Conservation (phyloP, 2,888 invertebrate genomes). For the Parasteatoda lunata region DNA sequence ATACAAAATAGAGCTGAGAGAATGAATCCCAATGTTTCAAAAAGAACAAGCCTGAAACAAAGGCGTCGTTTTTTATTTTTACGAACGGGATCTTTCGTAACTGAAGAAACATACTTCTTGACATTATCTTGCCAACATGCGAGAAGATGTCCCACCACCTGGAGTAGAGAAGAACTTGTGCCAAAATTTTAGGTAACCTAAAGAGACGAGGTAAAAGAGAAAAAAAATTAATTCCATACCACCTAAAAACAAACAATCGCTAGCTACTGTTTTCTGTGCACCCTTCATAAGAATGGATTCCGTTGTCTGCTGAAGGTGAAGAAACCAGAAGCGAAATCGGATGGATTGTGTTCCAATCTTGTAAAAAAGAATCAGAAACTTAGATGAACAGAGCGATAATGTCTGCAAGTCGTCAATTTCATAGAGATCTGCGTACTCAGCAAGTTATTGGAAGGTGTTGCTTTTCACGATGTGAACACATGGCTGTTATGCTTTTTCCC, state of each 20-base stretch:
- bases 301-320: conserved; percentile 51
- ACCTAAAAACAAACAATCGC: conserved; percentile 32
- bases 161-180: background rate
- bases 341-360: conserved; percentile 47
- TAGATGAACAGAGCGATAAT: conserved; percentile 45
- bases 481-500: no score
- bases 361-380: conserved; percentile 23
- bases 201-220: background rate
- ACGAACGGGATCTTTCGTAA: background rate
- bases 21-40: no score
- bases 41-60: no score
- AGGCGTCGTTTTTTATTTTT: no score
- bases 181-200: conserved; percentile 3
- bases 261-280: conserved; percentile 56
- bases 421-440: conserved; percentile 45
- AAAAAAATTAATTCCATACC: background rate
- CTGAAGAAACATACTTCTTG: background rate
- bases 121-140: conserved; percentile 27
- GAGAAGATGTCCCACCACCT: conserved; percentile 18
- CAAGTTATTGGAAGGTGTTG: background rate
- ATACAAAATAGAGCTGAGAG: no score
- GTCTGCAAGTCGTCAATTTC: conserved; percentile 51
- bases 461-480: no score
- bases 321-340: conserved; percentile 50
- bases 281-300: conserved; percentile 20